Base-by-base conservation (phyloP, 2,888 invertebrate species). In the Dryomyza anilis region DNA sequence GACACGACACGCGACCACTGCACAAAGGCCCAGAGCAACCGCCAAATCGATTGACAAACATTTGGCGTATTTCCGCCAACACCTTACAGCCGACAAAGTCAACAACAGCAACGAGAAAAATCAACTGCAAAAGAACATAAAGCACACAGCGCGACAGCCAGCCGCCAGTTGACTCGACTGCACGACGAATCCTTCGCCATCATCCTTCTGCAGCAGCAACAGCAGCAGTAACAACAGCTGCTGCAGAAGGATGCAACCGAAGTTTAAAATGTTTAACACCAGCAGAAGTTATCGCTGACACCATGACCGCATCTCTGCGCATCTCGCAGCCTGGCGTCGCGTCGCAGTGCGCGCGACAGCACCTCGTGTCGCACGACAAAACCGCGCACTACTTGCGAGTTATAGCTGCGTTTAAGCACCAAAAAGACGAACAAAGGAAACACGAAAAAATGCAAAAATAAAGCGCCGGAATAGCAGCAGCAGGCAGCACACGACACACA, bases 221-320 rank as follows among this genome's bases (percentile, higher is more conserved):
- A n/a, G 14, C 36, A 16, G 25, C n/a, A 57, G 30, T 6, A 52
- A 52, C 8, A 46, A 25, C 63, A 57, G 48, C 58, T 58, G 59
- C 58, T 52, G 53, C 33, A 59, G 46, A 53, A 59, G 59, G 55
- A 53, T 63, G 68, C 69, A 56, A 67, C 70, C 70, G 69, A 67
- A 72, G 73, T 69, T 76, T 71, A 74, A 76, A 77, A 77, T 76
- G 77, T 76, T 76, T 66, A 76, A 75, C 76, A 76, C 73, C 72
- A 74, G 75, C 74, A 74, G 76, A 76, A 76, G 75, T 74, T 77
- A 75, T 75, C 75, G 69, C 72, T 74, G 76, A 72, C 75, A 76
- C 72, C 66, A 60, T 67, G 70, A 70, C 71, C 58, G 52, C 64
- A 64, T 57, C 50, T 39, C 64, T 48, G 33, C 48, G 5, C 59